Base-by-base conservation (phyloP, 2,113 vertebrate genomes). In the Benitochromis conjunctus region DNA sequence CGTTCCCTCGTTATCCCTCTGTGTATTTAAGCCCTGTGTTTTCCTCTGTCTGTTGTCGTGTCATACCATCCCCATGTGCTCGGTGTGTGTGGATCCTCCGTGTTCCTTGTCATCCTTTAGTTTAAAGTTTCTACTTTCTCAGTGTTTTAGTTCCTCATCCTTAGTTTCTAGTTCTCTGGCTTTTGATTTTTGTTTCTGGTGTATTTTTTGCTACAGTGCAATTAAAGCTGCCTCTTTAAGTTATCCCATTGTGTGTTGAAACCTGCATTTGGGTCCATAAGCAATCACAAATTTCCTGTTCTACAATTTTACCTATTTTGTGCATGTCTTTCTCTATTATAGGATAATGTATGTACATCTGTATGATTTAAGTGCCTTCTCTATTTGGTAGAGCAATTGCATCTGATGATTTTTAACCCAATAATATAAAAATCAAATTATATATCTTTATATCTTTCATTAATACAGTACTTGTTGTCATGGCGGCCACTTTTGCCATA, bases 21-120 rank as follows among this genome's bases (percentile, higher is more conserved):
- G 60, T 38, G 4, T 64, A 64, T 64, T 64, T 64, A 38, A 64
- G 34, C 1, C 19, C 60, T 38, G 60, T 64, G 60, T 64, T 64
- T 38, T 38, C 2, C 34, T 1, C 0, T 2, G 18, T 64, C 18
- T 0, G 1, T 0, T 36, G 2, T 64, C 10, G 36, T 0, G 0
- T 64, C 31, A 12, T 64, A 36, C 31, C 31, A 64, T 9, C 36
- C 31, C 60, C 31, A 36, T 64, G 60, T 64, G 60, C 18, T 3
- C 26, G 26, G 26, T 0, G 3, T 64, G 3, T 64, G 31, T 64
- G 31, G 0, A 38, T 64, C 60, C 31, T 34, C 5, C 19, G n/a
- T 0, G 60, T 13, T 64, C 18, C 60, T 64, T 38, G 19, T 18
- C 10, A 38, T 13, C 34, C 10, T 38, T 3, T 21, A 38, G 19